Base-by-base conservation (phyloP, 2,113 vertebrate species). In the Labrus mixtus region DNA sequence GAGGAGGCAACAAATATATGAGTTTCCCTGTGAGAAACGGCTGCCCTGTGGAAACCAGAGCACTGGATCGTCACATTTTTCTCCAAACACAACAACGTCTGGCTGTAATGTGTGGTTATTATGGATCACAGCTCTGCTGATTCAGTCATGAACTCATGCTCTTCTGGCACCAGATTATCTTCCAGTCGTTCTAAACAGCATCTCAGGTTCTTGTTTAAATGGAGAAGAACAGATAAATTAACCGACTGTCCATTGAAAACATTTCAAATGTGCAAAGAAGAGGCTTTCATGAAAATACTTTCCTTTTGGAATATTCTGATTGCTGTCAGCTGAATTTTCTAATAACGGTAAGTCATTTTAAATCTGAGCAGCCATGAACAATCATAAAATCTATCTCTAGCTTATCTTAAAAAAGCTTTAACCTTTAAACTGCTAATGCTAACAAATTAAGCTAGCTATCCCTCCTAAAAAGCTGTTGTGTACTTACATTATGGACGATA, bases 61-160 rank as follows among this genome's bases (percentile, higher is more conserved):
- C 4, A 0, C 29, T 41, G 68, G 58, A 76, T 84, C 59, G 48
- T 67, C 74, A 69, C 61, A 81, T 74, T 10, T 68, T 75, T 74
- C 80, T 91, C 85, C 87, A 81, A 90, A 83, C 83, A 85, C 81
- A 91, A 86, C 89, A 80, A 60, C 2, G 68, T 53, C 86, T 81
- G 87, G 84, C 79, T 77, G 74, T 82, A 83, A 89, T 53, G 46
- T 83, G 79, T 55, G 82, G 77, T 87, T 89, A 78, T 90, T 85
- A 88, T 81, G 78, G 83, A 79, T 79, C 62, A 20, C 29, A 68
- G 56, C 74, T 84, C 43, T 82, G 78, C 84, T 91, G 83, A 86
- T 90, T 88, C 81, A 83, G 86, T 60, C 78, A 78, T 91, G 90
- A 93, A 61, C 88, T 93, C 87, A 86, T 83, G 68, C 71, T 83